These are phyloP conservation scores for Colossoma macropomum DNA, from an alignment of 2,113 vertebrate species.

Conservation along the genomic window DNA sequence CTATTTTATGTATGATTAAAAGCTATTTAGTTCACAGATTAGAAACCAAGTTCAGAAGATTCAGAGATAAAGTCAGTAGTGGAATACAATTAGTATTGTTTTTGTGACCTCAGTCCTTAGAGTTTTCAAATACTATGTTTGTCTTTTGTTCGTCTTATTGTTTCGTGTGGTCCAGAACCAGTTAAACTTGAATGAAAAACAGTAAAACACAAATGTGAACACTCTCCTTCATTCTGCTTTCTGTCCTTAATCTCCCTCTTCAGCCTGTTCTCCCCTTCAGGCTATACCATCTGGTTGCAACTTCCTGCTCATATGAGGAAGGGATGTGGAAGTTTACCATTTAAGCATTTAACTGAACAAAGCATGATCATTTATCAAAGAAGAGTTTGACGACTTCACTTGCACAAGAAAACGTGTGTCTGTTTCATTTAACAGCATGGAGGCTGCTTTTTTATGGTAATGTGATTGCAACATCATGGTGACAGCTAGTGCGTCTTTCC, in stretches of 20 bases:
- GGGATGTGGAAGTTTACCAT: neutral
- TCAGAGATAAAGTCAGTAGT: neutral
- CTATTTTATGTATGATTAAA: neutral
- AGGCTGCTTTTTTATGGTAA: neutral
- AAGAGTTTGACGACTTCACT: neutral
- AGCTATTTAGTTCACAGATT: constrained; percentile 16
- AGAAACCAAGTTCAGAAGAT: neutral
- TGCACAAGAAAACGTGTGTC: neutral
- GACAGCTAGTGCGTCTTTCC: neutral
- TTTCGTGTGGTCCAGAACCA: constrained; percentile 65
- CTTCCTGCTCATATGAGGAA: constrained; percentile 16
- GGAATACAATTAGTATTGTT: constrained; percentile 43
- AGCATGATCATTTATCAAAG: neutral
- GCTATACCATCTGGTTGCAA: constrained; percentile 17
- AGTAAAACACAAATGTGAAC: constrained; percentile 64
- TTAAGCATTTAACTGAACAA: constrained; percentile 2
- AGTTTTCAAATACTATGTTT: constrained; percentile 45
- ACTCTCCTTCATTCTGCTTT: constrained; percentile 27
- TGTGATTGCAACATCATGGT: neutral
- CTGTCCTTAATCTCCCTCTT: neutral
- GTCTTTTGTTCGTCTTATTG: constrained; percentile 42
- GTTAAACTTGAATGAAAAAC: constrained; percentile 68
- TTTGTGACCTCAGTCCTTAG: constrained; percentile 56
- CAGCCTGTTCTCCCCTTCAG: neutral
- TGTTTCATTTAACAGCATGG: neutral